Base-by-base conservation (phyloP, 2,113 vertebrate species). In the Mesocricetus auratus region DNA sequence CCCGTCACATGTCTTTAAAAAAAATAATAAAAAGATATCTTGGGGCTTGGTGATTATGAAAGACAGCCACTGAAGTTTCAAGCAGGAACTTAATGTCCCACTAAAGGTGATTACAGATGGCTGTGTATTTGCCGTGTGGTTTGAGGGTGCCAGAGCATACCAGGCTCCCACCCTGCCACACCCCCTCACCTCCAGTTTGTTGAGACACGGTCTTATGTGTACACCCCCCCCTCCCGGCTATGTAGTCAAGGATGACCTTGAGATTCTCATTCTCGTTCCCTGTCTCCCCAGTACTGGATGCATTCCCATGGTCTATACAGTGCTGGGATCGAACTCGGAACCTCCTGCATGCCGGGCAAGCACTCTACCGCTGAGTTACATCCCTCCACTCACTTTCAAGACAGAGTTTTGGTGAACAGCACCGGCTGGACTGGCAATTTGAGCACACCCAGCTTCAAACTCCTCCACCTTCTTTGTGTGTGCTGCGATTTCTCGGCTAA, bases 401-500 rank as follows among this genome's bases (percentile, higher is more conserved):
- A 58, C 33, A 16, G 42, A n/a, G 36, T 81, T 39, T 81, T 39
- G 78, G 21, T 26, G 36, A 58, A 58, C 7, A 26, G 33, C 36
- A 33, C 78, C 39, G 36, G 36, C 53, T 58, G 78, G 33, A 56
- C 33, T 21, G 53, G 36, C 16, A 17, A 19, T 78, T 53, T 53
- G 29, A 78, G 16, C 53, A 81, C 26, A 10, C 82, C 58, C 4
- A 64, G 58, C 82, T 64, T 33, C 60, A 9, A 6, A 5, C 1
- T 31, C 9, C 39, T 4, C 82, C 21, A 5, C 39, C 16, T 47
- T 64, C 26, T 33, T 19, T 42, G n/a, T 6, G 58, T 3, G 82
- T 39, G 24, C n/a, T 6, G 10, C 50, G 3, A 9, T 9, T 5
- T 26, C 10, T 1, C 26, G 1, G 5, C 24, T 60, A 31, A 56